Base-by-base conservation (phyloP, 2,113 vertebrate species). In the Phoxinus phoxinus region DNA sequence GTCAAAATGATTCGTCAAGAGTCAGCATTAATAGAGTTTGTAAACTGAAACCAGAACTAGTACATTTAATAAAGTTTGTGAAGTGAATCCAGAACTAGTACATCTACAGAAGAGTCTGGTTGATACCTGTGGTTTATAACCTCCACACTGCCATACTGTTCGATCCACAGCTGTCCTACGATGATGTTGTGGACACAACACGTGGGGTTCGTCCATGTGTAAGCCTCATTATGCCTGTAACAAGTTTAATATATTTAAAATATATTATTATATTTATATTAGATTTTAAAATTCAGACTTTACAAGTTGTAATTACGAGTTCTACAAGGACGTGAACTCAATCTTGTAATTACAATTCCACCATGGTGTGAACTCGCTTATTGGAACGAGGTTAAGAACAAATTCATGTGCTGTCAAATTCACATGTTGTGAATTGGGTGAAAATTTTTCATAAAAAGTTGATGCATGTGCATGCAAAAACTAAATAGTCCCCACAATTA, bases 151-250 rank as follows among this genome's bases (percentile, higher is more conserved):
- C 98, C 98, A 13, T 99, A 99, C 89, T 99, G 98, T 90, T 99
- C 98, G 3, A 99, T 99, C 98, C 98, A 99, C 81, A 99, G 97
- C 90, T 99, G 98, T 13, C 98, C 98, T 86, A 99, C 98, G 1
- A 99, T 99, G 85, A 99, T 99, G 88, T 99, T 99, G 92, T 99
- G 98, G 65, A 99, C 98, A 86, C 98, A 99, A 89, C 98, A 99
- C 0, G 97, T 99, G 15, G 98, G 98, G 75, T 99, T 99, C 87
- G 97, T 98, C 98, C 98, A 99, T 0, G 98, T 99, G 85, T 99
- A 99, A 2, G 97, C 96, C 92, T 99, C 98, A 0, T 94, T 96
- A 91, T 97, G 92, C 87, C 98, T 99, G 80, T n/a, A 27, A 23
- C 13, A 10, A 37, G 6, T 12, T 79, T 65, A 25, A 69, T n/a